Base-by-base conservation (phyloP, 2,797 vertebrate species). In the Sebastes minor region DNA sequence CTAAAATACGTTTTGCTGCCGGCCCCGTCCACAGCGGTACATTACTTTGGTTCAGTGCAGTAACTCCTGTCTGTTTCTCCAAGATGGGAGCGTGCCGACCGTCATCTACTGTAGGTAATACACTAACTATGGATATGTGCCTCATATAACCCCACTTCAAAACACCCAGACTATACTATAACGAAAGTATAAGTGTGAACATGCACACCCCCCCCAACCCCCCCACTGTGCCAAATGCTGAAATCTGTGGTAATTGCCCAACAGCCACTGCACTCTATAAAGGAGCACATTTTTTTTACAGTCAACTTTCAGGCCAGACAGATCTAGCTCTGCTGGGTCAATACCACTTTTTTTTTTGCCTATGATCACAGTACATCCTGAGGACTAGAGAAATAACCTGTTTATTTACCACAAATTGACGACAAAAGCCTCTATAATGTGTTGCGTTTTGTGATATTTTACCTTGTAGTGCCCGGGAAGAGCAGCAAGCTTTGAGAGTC, bases 401-500 rank as follows among this genome's bases (percentile, higher is more conserved):
- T 42, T 70, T 14, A 60, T 11, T 66, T 55, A 8, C n/a, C 53
- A 49, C 30, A 68, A 5, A 64, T 3, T 3, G 8, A 30, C 1
- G 2, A 2, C 5, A 20, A 46, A 46, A 14, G 38, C 33, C n/a
- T 67, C 35, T 27, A 6, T 69, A 75, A 83, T 3, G 52, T 61
- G 53, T 13, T n/a, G 49, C 38, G 6, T 63, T 78, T 42, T 89
- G 32, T 87, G 59, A 46, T 80, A 20, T 82, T 70, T 89, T 76
- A 81, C 93, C 76, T 95, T 95, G 77, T 95, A 99, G 98, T 95
- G 97, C 91, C 97, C 98, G 71, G 98, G 97, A 92, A 93, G 96
- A 94, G 97, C 97, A 32, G 97, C 97, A 52, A 99, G 98, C 93
- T 99, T 99, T 94, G 98, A 99, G 81, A 99, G 98, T 94, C 98